These are phyloP conservation scores for Nephrotoma guestfalica DNA, from an alignment of 2,888 invertebrate genomes.

Conservation along the genomic window DNA sequence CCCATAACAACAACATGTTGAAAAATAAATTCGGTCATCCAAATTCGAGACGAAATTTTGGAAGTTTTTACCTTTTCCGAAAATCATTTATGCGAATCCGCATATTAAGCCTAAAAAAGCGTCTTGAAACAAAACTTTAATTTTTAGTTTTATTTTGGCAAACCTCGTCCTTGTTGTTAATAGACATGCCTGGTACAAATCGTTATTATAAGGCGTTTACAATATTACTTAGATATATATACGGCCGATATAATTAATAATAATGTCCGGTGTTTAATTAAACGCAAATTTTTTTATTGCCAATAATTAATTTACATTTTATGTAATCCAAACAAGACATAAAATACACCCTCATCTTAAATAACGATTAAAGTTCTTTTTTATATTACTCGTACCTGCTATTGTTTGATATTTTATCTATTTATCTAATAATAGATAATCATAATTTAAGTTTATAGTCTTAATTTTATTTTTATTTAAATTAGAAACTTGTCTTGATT, in stretches of 20 bases:
- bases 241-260: not conserved
- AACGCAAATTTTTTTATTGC: not conserved
- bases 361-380: not conserved
- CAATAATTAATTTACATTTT: not conserved
- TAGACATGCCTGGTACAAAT: no score
- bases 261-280: not conserved
- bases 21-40: not conserved
- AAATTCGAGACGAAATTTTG: not conserved
- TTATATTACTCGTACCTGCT: not conserved
- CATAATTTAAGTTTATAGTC: not conserved
- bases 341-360: not conserved
- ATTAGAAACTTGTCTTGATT: not conserved
- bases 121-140: not conserved
- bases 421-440: not conserved
- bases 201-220: not conserved
- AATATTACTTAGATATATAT: not conserved
- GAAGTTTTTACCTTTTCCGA: not conserved
- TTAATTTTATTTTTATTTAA: not conserved
- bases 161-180: not conserved
- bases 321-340: not conserved
- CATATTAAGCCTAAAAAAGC: not conserved
- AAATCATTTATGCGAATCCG: not conserved
- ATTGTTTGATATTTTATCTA: not conserved
- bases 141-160: not conserved
- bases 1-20: not conserved